Conservation (phyloP, 2,113 vertebrate genomes). For the Leucosticte australis region DNA sequence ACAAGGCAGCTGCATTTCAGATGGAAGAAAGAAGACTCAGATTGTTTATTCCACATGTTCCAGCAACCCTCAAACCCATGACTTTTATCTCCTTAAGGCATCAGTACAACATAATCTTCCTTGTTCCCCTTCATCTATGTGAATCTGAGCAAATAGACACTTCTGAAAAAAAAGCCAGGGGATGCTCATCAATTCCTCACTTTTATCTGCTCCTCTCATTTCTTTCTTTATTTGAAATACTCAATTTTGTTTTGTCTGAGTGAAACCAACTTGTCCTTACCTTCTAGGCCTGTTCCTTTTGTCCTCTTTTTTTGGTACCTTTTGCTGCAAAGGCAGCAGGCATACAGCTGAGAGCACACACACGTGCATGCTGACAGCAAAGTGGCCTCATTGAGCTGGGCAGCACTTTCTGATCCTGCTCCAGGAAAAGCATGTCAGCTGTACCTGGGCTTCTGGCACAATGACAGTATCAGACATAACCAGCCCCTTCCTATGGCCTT, state of each 20-base stretch:
- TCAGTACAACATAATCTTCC: not conserved
- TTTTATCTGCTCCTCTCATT: not conserved
- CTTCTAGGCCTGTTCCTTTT: not conserved
- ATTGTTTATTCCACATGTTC: not conserved
- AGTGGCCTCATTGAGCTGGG: not conserved
- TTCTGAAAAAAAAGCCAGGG: not conserved
- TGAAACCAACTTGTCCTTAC: not conserved
- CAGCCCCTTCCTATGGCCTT: not conserved
- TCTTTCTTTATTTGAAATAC: not conserved
- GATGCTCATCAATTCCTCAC: not conserved
- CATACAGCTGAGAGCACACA: not conserved
- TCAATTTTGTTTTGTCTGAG: not conserved
- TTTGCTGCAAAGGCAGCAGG: not conserved
- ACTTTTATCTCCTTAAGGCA: not conserved
- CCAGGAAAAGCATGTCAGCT: not conserved
- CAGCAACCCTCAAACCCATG: not conserved
- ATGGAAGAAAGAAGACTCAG: not conserved
- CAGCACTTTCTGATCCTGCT: not conserved
- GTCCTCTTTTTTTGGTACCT: not conserved
- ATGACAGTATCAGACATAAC: not conserved
- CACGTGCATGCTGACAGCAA: not conserved
- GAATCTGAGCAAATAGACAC: not conserved
- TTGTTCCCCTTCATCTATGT: not conserved
- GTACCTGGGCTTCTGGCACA: not conserved
- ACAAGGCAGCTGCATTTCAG: not conserved